phyloP scores from a whole-genome alignment of 2,113 vertebrate species.

The Pedetes capensis region DNA sequence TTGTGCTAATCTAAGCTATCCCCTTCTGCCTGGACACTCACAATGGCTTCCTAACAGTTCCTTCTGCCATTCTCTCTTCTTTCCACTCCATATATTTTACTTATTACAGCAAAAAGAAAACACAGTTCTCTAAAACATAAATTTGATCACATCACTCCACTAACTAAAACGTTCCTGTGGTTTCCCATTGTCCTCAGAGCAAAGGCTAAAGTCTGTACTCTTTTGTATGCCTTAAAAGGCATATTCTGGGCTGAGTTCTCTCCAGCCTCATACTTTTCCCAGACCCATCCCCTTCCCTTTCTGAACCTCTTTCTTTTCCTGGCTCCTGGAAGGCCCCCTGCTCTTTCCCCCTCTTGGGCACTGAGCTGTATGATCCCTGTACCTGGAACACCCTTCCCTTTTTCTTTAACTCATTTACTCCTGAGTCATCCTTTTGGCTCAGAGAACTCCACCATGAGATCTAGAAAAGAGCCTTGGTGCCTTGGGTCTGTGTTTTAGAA shows the following conservation, averaged over 20 bases:
- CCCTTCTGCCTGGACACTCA: background rate
- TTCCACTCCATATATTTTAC: background rate
- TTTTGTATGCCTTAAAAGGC: background rate
- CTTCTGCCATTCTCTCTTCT: background rate
- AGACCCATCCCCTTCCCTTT: background rate
- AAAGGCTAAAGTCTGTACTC: background rate
- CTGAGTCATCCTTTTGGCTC: background rate
- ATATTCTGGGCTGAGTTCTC: background rate
- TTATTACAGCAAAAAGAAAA: background rate
- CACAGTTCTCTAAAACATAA: background rate
- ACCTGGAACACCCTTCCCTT: background rate
- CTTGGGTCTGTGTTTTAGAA: background rate
- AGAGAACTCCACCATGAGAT: background rate
- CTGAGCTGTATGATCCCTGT: background rate
- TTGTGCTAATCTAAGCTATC: background rate
- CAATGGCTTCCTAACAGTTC: background rate
- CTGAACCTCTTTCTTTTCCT: background rate
- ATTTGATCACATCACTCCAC: background rate
- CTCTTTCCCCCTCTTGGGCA: background rate
- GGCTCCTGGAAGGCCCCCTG: background rate
- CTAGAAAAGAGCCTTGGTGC: background rate
- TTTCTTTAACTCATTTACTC: background rate
- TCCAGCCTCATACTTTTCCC: background rate
- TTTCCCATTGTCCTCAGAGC: background rate
- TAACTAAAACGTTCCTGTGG: background rate